Evolutionary conservation across 2,113 vertebrate species (phyloP), one percentile per base, ranked within the genome.

Genomic region (Mobula hypostoma): DNA sequence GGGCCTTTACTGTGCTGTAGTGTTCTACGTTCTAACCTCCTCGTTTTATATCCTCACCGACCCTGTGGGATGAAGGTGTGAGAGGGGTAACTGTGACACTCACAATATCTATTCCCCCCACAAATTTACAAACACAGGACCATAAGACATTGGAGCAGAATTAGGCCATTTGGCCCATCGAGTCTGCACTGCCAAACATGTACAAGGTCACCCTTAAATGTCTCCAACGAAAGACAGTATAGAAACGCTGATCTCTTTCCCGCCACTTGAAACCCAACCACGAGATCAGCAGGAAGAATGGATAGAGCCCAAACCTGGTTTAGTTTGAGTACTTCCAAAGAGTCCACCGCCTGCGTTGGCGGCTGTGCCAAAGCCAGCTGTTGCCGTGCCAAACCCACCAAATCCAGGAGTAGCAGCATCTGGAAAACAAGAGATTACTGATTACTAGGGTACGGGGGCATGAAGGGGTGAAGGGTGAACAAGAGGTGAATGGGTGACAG

Each of bases 241-340:
- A 14, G 8, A 87, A 87, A 87, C 29, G 58, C 40, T 2, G 12
- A 14, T 17, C 32, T 79, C 32, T 36, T 15, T 19, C 19, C 66
- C 32, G 2, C 1, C 66, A 2, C 76, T n/a, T 2, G 29, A 77
- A 12, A 27, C 58, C 1, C 6, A 66, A 19, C 19, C 19, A 5
- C 1, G 24, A 15, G 5, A 21, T 40, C 32, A 17, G 56, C 83
- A 40, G 58, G n/a, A 15, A 36, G 63, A 27, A 63, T n/a, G 74
- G 94, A 94, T 68, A 78, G 40, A 83, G 32, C 7, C 91, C 14
- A 96, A 48, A 99, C 99, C 98, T 95, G 99, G 99, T 95, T 99
- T 99, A 29, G 95, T 96, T 95, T 99, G 99, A 0, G 98, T 96
- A 79, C 96, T 95, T 40, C 98, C 98, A 32, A 99, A 99, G 0